Evolutionary conservation across 64 coral and sea anemone genomes (phyloP).

Genomic region (Montipora capricornis): DNA sequence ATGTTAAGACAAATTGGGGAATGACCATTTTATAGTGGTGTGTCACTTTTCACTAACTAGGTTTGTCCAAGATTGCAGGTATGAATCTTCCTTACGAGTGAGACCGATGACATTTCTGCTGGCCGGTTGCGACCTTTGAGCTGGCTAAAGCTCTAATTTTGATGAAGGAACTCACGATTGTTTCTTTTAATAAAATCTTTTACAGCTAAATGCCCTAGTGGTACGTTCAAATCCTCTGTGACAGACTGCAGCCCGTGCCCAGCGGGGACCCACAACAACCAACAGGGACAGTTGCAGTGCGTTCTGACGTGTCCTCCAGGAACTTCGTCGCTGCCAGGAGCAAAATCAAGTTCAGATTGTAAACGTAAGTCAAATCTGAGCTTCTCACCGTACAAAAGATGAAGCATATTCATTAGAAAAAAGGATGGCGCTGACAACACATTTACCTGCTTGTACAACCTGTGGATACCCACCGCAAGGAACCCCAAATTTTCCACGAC

Average conservation of each 20-base stretch:
- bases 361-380: neutral
- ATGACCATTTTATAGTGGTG: too few species aligned
- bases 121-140: neutral
- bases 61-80: too few species aligned
- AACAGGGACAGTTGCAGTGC: constrained; percentile 45
- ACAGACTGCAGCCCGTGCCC: constrained; percentile 38
- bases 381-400: too few species aligned
- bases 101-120: too few species aligned
- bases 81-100: too few species aligned
- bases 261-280: constrained; percentile 41
- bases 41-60: too few species aligned
- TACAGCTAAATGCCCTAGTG: constrained; percentile 61
- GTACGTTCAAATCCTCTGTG: neutral
- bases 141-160: neutral
- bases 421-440: too few species aligned
- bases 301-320: constrained; percentile 8
- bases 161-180: neutral
- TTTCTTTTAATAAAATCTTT: neutral
- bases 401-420: too few species aligned
- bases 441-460: too few species aligned
- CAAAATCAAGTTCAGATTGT: constrained; percentile 13
- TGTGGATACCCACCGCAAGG: neutral
- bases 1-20: too few species aligned
- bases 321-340: constrained; percentile 46
- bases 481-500: neutral